phyloP scores from a whole-genome alignment of 2,113 vertebrate genomes.

The Platycercus adscitus region DNA sequence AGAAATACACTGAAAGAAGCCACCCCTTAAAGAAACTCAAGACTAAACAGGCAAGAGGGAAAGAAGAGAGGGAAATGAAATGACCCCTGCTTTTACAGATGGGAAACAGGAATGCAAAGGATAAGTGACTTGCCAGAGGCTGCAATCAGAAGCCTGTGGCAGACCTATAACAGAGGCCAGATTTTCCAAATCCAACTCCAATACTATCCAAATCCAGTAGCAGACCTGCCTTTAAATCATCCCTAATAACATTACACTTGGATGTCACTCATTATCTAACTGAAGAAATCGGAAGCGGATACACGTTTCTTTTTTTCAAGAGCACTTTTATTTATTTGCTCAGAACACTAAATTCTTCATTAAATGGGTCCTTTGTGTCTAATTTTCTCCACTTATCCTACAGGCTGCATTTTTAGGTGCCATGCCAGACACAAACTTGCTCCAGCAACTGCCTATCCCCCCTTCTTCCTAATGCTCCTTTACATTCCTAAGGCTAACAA shows the following conservation, averaged over 20 bases:
- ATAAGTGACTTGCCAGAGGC: not conserved
- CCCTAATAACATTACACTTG: not conserved
- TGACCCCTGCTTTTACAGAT: not conserved
- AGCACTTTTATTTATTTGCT: not conserved
- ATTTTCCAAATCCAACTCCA: slow-evolving; percentile 11
- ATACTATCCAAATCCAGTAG: not conserved
- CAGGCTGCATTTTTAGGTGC: slow-evolving; percentile 10
- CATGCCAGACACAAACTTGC: not conserved
- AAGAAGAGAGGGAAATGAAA: not conserved
- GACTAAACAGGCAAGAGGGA: not conserved
- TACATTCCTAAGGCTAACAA: not conserved
- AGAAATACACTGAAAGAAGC: not conserved
- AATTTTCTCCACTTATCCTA: slow-evolving; percentile 41
- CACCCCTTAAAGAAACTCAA: not conserved
- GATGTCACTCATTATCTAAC: not conserved
- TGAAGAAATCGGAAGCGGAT: not conserved
- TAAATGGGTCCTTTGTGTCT: slow-evolving; percentile 9
- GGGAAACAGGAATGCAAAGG: slow-evolving; percentile 11
- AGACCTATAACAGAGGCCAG: not conserved
- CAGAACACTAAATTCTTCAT: slow-evolving; percentile 1
- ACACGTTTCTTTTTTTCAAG: not conserved
- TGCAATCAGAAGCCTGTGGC: not conserved
- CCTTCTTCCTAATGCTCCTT: not conserved
- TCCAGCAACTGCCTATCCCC: not conserved
- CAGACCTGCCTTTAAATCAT: slow-evolving; percentile 6